These are phyloP conservation scores for Tauraco erythrolophus DNA, from an alignment of 2,113 vertebrate species.

Conservation along the genomic window DNA sequence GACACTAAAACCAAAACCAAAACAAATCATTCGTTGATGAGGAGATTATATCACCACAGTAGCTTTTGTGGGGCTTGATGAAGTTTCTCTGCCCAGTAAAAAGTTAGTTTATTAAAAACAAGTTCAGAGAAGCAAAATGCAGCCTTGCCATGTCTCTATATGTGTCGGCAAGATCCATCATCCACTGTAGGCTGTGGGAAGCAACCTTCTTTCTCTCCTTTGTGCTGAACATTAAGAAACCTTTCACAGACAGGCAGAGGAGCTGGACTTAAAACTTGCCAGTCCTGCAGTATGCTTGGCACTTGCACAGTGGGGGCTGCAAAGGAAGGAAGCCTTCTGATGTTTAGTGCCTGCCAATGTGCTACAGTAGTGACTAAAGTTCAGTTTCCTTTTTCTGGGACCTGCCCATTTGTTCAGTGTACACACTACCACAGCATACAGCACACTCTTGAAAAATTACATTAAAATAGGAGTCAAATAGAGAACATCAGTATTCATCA, in stretches of 20 bases:
- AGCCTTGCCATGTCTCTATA: neutral
- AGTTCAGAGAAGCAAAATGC: neutral
- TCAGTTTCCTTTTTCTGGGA: neutral
- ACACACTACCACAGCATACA: neutral
- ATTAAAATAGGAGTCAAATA: neutral
- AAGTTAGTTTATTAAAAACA: neutral
- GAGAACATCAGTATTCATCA: neutral
- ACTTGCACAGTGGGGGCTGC: neutral
- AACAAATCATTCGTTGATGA: neutral
- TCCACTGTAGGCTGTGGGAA: neutral
- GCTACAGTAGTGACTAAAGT: neutral
- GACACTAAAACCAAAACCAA: neutral
- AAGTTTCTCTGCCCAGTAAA: neutral
- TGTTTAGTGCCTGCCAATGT: no score
- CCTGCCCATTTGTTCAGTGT: neutral
- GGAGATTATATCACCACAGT: neutral
- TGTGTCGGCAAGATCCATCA: neutral
- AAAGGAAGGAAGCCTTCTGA: neutral
- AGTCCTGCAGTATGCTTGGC: neutral
- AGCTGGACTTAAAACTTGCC: neutral
- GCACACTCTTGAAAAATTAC: neutral
- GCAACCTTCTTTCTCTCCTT: neutral
- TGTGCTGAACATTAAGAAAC: neutral
- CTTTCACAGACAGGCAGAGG: neutral
- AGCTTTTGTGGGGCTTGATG: neutral